These are phyloP conservation scores for Mythimna loreyi DNA, from an alignment of 2,888 invertebrate genomes.

Conservation along the genomic window DNA sequence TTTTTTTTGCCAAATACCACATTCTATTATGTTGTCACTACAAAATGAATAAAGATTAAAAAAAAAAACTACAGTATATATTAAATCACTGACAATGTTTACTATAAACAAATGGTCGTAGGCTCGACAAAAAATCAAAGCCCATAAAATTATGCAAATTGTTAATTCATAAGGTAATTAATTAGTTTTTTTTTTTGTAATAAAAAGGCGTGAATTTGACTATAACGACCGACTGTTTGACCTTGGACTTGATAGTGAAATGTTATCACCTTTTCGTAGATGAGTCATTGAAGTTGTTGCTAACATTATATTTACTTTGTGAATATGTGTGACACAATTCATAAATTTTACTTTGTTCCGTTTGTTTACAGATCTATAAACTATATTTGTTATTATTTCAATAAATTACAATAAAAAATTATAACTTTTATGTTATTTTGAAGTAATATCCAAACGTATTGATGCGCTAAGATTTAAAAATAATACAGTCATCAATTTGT, in stretches of 20 bases:
- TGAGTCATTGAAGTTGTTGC: slow-evolving; percentile 28
- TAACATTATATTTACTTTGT: too few relatives aligned
- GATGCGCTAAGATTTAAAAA: too few relatives aligned
- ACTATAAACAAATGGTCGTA: slow-evolving; percentile 45
- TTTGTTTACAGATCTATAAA: too few relatives aligned
- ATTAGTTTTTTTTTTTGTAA: slow-evolving; percentile 47
- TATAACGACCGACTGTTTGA: slow-evolving; percentile 37
- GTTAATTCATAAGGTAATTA: slow-evolving; percentile 39
- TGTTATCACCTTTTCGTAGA: slow-evolving; percentile 13
- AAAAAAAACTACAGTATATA: slow-evolving; percentile 18
- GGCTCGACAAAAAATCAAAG: slow-evolving; percentile 51
- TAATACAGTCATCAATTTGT: too few relatives aligned
- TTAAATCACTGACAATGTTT: slow-evolving; percentile 45
- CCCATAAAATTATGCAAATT: slow-evolving; percentile 63
- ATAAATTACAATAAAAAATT: too few relatives aligned
- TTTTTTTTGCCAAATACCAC: neutral
- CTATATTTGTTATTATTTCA: too few relatives aligned
- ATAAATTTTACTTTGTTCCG: too few relatives aligned
- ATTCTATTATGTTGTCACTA: slow-evolving; percentile 27
- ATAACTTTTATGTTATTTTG: too few relatives aligned
- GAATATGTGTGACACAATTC: too few relatives aligned
- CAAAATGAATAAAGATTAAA: neutral
- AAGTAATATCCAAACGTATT: too few relatives aligned
- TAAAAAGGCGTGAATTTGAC: slow-evolving; percentile 26
- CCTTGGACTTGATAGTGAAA: slow-evolving; percentile 40